Conservation (phyloP, 2,113 vertebrate species). For the Microcebus murinus region DNA sequence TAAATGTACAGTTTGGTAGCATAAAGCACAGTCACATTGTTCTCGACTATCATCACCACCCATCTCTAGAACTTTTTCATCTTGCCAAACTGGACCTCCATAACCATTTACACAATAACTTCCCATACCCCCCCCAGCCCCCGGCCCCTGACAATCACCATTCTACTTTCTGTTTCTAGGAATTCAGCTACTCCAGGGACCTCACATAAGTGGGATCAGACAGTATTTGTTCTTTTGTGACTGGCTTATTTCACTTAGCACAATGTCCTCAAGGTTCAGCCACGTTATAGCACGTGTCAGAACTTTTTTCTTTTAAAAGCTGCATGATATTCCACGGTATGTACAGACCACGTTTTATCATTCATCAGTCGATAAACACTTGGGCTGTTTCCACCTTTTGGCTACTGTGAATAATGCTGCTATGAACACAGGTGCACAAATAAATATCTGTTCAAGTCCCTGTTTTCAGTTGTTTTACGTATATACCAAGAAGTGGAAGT, state of each 20-base stretch:
- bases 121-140: rapidly evolving
- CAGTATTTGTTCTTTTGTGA: not conserved
- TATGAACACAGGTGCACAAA: not conserved
- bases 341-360: not conserved
- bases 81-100: not conserved
- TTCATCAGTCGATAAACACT: not conserved
- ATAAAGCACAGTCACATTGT: not conserved
- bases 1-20: not conserved
- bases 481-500: not conserved
- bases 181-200: not conserved
- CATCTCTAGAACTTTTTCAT: not conserved
- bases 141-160: not conserved
- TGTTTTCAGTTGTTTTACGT: not conserved
- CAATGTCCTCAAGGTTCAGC: not conserved
- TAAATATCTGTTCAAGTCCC: not conserved
- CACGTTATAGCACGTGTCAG: not conserved
- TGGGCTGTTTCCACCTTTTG: not conserved
- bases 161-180: not conserved
- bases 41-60: not conserved
- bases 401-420: not conserved
- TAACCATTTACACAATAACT: not conserved
- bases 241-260: not conserved
- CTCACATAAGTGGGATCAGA: not conserved
- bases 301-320: not conserved
- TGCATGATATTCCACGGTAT: not conserved